phyloP scores from a whole-genome alignment of 2,113 vertebrate species.

The Electrona antarctica region DNA sequence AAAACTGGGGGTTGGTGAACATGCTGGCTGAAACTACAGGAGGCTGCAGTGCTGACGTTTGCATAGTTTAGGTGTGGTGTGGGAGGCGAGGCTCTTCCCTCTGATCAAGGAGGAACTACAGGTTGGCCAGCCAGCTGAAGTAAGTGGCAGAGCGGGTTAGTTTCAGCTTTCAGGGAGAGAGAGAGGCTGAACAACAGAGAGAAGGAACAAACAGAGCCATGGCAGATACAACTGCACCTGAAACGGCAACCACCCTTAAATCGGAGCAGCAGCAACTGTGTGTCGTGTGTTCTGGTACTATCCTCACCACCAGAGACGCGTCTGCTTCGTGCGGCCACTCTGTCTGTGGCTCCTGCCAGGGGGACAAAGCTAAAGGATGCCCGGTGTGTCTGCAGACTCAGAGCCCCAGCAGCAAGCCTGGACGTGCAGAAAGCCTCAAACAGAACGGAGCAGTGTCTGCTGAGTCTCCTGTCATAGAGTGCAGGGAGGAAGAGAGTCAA shows the following conservation, averaged over 20 bases:
- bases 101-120: conserved; percentile 37
- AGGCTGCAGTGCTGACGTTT: not conserved
- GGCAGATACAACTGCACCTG: conserved; percentile 49
- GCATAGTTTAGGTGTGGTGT: conserved; percentile 61
- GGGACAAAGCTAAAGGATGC: conserved; percentile 27
- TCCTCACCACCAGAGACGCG: not conserved
- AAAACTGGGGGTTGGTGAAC: conserved; percentile 11
- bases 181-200: conserved; percentile 5
- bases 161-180: not conserved
- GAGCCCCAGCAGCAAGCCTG: conserved; percentile 1
- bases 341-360: conserved; percentile 2
- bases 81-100: not conserved
- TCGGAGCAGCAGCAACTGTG: conserved; percentile 17
- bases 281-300: conserved; percentile 5
- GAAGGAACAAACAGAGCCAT: conserved; percentile 27
- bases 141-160: conserved; percentile 43
- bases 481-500: conserved; percentile 20
- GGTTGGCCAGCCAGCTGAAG: conserved; percentile 13
- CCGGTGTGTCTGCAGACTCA: conserved; percentile 25
- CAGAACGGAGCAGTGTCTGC: conserved; percentile 39
- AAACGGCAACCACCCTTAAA: not conserved
- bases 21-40: conserved; percentile 40
- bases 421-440: not conserved
- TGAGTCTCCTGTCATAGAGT: conserved; percentile 1
- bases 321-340: conserved; percentile 14